Evolutionary conservation across 23 tunicate species (phyloP).

Genomic region (Diplosoma virens): DNA sequence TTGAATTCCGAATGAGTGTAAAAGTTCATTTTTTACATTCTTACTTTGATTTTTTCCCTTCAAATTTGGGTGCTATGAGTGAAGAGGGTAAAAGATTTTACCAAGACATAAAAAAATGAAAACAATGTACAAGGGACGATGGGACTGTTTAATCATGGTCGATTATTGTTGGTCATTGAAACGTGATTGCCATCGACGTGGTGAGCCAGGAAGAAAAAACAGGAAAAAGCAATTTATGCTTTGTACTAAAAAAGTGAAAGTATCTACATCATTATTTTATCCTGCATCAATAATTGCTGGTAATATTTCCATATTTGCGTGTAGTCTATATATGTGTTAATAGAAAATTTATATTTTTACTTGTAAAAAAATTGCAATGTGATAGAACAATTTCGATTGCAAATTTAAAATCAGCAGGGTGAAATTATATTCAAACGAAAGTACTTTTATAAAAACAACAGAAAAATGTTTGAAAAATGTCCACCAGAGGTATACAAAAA

Average conservation of each 20-base stretch:
- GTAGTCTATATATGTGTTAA: conserved; percentile 4
- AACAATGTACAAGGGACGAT: conserved; percentile 23
- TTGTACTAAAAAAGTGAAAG: background rate
- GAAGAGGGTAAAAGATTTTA: conserved; percentile 16
- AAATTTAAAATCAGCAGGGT: conserved; percentile 15
- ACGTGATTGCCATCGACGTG: conserved; percentile 10
- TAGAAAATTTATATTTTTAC: background rate
- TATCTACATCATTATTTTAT: background rate
- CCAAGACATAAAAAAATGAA: background rate
- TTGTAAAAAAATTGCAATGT: conserved; percentile 1
- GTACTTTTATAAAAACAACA: conserved; percentile 15
- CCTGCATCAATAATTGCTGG: conserved; percentile 6
- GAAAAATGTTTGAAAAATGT: conserved; percentile 9
- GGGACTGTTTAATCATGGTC: conserved; percentile 4
- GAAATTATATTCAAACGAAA: conserved; percentile 6
- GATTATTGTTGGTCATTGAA: conserved; percentile 17
- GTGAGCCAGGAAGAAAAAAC: conserved; percentile 3
- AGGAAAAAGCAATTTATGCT: conserved; percentile 20
- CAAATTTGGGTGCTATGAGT: conserved; percentile 14
- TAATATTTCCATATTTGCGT: conserved; percentile 2
- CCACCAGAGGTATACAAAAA: conserved; percentile 14
- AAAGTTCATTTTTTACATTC: conserved; percentile 26
- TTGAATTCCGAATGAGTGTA: conserved; percentile 11
- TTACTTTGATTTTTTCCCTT: conserved; percentile 18
- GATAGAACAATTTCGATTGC: conserved; percentile 17